Conservation (phyloP, 2,888 invertebrate genomes). For the Nemurella pictetii region DNA sequence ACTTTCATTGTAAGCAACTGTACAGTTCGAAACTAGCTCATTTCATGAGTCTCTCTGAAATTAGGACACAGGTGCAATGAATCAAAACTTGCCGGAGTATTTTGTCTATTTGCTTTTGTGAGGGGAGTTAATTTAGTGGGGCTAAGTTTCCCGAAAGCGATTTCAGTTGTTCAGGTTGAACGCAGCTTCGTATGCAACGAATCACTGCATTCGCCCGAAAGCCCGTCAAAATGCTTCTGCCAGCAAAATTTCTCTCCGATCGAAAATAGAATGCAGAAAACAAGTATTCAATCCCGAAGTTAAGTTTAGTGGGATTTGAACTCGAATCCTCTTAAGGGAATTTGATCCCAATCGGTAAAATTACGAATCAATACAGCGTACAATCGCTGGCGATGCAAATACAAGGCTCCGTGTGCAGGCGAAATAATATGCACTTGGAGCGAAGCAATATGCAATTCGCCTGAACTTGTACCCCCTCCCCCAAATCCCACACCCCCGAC, state of each 20-base stretch:
- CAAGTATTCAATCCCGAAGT: background rate
- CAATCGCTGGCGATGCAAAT: too few species aligned
- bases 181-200: background rate
- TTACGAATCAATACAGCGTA: background rate
- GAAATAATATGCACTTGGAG: too few species aligned
- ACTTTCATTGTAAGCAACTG: too few species aligned
- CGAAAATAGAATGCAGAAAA: background rate
- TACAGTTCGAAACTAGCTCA: too few species aligned
- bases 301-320: background rate
- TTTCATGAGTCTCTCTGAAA: too few species aligned
- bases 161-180: background rate
- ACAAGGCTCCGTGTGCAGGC: too few species aligned
- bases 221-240: background rate
- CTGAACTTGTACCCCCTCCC: too few species aligned
- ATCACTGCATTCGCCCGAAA: background rate
- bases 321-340: background rate
- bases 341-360: background rate
- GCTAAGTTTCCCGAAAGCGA: background rate
- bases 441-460: too few species aligned
- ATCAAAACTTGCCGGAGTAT: too few species aligned
- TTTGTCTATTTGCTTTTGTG: background rate
- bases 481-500: too few species aligned
- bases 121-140: background rate
- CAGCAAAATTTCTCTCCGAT: background rate
- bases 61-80: too few species aligned